phyloP scores from a whole-genome alignment of 1,140 invertebrate genomes.

The Meloidogyne chitwoodi region DNA sequence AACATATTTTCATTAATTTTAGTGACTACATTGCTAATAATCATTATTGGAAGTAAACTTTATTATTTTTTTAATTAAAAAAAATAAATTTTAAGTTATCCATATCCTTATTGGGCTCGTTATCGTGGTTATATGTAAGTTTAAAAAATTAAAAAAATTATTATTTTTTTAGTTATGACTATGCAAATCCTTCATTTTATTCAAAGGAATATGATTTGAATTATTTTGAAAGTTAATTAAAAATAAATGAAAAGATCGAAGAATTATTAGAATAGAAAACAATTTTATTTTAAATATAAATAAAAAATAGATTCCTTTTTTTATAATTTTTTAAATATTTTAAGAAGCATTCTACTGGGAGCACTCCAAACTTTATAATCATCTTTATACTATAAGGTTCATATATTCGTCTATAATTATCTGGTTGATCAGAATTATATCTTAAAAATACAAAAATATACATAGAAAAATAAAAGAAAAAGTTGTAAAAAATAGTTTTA shows the following conservation, averaged over 20 bases:
- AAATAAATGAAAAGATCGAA: background rate
- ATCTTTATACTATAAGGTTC: conserved; percentile 10
- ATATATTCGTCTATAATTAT: conserved; percentile 8
- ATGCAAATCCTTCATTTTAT: conserved; percentile 17
- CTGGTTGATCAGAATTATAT: conserved; percentile 9
- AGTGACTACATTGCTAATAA: conserved; percentile 20
- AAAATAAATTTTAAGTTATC: conserved; percentile 1
- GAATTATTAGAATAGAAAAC: background rate
- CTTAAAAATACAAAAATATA: background rate
- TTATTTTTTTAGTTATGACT: background rate
- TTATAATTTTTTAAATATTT: background rate
- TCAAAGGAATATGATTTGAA: conserved; percentile 19
- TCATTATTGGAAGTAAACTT: conserved; percentile 1
- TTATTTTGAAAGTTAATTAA: conserved; percentile 5
- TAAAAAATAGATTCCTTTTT: background rate
- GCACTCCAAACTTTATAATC: conserved; percentile 14
- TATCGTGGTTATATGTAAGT: conserved; percentile 20
- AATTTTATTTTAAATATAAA: background rate
- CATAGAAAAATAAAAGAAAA: background rate
- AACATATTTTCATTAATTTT: background rate
- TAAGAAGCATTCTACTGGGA: conserved; percentile 1
- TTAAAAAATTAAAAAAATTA: background rate
- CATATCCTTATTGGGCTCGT: conserved; percentile 13
- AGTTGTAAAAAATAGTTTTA: no score
- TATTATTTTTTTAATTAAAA: background rate